Evolutionary conservation across 1,140 invertebrate species (phyloP).

Genomic region (Danaus melanippus): DNA sequence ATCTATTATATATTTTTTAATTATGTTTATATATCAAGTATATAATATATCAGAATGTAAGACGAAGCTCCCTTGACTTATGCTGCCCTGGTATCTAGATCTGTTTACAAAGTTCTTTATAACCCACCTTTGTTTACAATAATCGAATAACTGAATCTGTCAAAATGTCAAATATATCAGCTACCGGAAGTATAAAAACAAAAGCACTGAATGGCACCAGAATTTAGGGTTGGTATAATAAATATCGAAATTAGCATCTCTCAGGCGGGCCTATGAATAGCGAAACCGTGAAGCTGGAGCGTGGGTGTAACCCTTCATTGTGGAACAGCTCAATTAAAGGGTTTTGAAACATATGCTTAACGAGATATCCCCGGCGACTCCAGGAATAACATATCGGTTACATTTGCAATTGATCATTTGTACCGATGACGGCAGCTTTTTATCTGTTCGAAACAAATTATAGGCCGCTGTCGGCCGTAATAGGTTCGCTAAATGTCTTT

Average conservation of each 20-base stretch:
- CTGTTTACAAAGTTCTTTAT: conserved; percentile 41
- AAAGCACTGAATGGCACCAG: conserved; percentile 32
- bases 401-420: conserved; percentile 34
- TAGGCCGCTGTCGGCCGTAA: too few species aligned
- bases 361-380: conserved; percentile 44
- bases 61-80: conserved; percentile 28
- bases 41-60: too few species aligned
- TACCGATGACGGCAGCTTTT: too few species aligned
- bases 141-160: conserved; percentile 32
- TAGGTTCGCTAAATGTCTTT: neutral
- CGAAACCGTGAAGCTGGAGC: conserved; percentile 44
- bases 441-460: too few species aligned
- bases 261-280: conserved; percentile 43
- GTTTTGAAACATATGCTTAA: conserved; percentile 60
- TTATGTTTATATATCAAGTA: conserved; percentile 1
- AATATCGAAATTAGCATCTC: conserved; percentile 38
- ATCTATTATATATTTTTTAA: conserved; percentile 6
- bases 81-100: conserved; percentile 22
- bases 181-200: conserved; percentile 52
- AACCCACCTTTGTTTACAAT: conserved; percentile 21
- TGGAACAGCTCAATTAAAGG: conserved; percentile 60
- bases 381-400: conserved; percentile 41
- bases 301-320: conserved; percentile 56
- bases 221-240: conserved; percentile 47
- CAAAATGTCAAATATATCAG: conserved; percentile 37